These are phyloP conservation scores for Mastacembelus armatus DNA, from an alignment of 2,797 vertebrate genomes.

Conservation along the genomic window DNA sequence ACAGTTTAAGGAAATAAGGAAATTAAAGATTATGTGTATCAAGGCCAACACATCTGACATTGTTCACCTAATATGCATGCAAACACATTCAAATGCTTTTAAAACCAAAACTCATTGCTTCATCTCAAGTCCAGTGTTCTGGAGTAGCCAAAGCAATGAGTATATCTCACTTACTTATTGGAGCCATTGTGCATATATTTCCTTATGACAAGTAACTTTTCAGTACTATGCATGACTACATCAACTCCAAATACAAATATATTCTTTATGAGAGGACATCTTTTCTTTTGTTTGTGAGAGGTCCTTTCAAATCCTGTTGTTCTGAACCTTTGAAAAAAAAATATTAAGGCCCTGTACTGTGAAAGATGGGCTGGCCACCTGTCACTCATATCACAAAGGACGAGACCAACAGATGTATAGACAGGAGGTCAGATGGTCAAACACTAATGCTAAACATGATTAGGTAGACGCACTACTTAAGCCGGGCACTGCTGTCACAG, in stretches of 20 bases:
- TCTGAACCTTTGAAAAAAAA: slow-evolving; percentile 55
- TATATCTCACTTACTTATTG: background rate
- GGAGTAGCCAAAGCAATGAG: background rate
- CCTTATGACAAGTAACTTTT: slow-evolving; percentile 18
- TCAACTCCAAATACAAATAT: slow-evolving; percentile 10
- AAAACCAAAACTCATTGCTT: background rate
- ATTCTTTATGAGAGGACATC: slow-evolving; percentile 14
- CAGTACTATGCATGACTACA: background rate
- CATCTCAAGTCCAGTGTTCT: background rate
- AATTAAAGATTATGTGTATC: too few species aligned
- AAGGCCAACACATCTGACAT: background rate
- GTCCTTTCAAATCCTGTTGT: slow-evolving; percentile 54
- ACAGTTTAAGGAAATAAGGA: too few species aligned
- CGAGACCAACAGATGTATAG: slow-evolving; percentile 76
- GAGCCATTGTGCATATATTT: background rate
- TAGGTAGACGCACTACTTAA: slow-evolving; percentile 50
- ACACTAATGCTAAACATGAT: slow-evolving; percentile 69
- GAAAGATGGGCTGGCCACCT: slow-evolving; percentile 73
- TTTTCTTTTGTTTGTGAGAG: slow-evolving; percentile 22
- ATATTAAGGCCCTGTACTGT: slow-evolving; percentile 55
- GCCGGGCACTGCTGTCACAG: slow-evolving; percentile 20
- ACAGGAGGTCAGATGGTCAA: slow-evolving; percentile 75
- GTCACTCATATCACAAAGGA: slow-evolving; percentile 74
- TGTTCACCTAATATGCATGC: background rate
- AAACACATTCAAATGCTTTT: background rate